A percentile compares a stretch with the other conserved stretches of the same genome.
Evolutionary conservation across 2,113 vertebrate species (phyloP).

Genomic region (Aix galericulata): DNA sequence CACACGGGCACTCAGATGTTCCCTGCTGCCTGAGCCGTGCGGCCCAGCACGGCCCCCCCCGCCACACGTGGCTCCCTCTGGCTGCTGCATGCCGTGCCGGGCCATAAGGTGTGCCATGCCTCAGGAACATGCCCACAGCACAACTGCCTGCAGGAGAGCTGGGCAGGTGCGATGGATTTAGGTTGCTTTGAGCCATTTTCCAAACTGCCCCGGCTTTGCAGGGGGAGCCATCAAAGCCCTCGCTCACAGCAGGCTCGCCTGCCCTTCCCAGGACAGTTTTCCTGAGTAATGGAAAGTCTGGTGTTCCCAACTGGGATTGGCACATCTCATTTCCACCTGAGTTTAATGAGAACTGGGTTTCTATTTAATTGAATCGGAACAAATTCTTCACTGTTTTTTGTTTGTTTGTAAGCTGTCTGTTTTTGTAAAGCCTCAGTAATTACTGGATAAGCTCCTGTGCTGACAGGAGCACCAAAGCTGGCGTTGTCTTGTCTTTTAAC

Average conservation of each 20-base stretch:
- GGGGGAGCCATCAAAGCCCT: neutral
- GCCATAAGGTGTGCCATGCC: no score
- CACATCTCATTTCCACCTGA: neutral
- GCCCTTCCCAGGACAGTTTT: neutral
- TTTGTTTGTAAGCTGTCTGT: neutral
- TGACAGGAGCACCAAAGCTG: neutral
- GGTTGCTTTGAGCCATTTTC: neutral
- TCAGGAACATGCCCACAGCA: no score
- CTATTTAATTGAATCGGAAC: neutral
- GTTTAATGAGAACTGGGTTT: neutral
- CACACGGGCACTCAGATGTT: no score
- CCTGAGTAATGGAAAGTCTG: no score
- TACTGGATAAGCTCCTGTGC: neutral
- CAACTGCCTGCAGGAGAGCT: no score
- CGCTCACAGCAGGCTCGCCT: neutral
- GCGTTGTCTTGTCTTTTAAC: neutral
- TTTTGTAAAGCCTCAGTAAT: neutral
- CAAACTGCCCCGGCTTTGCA: neutral
- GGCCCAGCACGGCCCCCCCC: no score
- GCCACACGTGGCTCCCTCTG: no score
- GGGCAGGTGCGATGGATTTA: neutral
- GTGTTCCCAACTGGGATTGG: neutral
- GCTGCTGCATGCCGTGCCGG: no score
- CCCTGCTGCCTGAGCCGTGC: no score
- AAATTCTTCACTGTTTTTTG: neutral